Conservation (phyloP, 1,140 invertebrate genomes). For the Lasioglossum albipes region DNA sequence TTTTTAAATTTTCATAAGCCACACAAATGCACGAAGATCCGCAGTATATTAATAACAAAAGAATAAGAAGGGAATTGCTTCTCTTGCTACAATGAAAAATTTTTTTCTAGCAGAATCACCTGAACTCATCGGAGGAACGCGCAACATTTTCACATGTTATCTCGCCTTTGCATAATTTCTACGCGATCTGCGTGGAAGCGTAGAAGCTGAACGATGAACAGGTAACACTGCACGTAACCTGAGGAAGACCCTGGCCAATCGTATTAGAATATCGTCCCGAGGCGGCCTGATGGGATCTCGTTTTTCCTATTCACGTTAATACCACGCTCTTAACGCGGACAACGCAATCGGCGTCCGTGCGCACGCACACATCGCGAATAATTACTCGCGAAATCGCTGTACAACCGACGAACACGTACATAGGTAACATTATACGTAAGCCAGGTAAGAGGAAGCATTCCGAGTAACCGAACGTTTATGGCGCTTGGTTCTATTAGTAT, state of each 20-base stretch:
- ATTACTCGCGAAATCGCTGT: conserved; percentile 43
- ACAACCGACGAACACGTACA: conserved; percentile 15
- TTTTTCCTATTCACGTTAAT: conserved; percentile 59
- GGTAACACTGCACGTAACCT: conserved; percentile 34
- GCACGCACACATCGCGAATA: conserved; percentile 42
- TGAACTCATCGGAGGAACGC: too few relatives aligned
- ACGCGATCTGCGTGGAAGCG: neutral
- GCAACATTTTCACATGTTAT: neutral
- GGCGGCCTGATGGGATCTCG: conserved; percentile 32
- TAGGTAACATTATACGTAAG: conserved; percentile 46
- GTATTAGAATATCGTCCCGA: conserved; percentile 31
- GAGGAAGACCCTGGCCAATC: conserved; percentile 38
- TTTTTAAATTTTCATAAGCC: too few relatives aligned
- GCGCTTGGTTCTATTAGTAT: conserved; percentile 16
- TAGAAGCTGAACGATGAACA: conserved; percentile 31
- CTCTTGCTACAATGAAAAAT: too few relatives aligned
- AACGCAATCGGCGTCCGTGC: conserved; percentile 20
- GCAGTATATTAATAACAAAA: too few relatives aligned
- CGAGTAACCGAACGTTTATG: conserved; percentile 8
- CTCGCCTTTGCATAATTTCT: neutral
- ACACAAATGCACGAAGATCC: too few relatives aligned
- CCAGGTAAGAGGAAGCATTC: conserved; percentile 23
- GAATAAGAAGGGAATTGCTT: too few relatives aligned
- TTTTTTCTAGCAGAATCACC: too few relatives aligned
- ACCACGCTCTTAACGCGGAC: conserved; percentile 24